Conservation (phyloP, 2,113 vertebrate genomes). For the Macrotus californicus region DNA sequence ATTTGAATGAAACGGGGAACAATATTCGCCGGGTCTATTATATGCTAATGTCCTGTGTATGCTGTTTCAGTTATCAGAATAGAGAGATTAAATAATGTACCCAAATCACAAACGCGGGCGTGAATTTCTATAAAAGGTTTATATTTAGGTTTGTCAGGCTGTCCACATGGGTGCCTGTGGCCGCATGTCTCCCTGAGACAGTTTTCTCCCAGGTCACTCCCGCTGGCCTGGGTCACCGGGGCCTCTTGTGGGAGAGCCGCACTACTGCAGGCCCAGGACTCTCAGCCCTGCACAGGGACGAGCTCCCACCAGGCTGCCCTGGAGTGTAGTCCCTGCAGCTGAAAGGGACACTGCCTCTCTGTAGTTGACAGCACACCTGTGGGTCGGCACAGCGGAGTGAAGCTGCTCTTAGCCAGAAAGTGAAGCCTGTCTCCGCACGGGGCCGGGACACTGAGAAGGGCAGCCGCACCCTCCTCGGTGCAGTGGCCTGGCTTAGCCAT, state of each 20-base stretch:
- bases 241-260: background rate
- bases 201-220: background rate
- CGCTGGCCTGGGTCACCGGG: background rate
- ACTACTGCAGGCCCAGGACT: accelerated
- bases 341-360: background rate
- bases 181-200: background rate
- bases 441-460: too few relatives aligned
- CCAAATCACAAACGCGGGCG: background rate
- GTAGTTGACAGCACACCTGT: background rate
- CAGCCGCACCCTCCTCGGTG: background rate
- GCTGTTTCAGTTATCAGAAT: background rate
- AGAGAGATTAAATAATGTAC: background rate
- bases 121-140: background rate
- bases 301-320: background rate
- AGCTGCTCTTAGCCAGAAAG: background rate
- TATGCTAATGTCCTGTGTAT: background rate
- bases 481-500: background rate
- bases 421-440: background rate
- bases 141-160: background rate
- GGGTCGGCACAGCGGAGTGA: accelerated
- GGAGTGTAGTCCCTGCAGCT: background rate
- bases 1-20: background rate
- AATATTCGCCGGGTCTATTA: background rate
- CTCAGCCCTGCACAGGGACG: background rate
- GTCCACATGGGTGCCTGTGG: background rate